Evolutionary conservation across 2,797 vertebrate genomes (phyloP), one percentile per base, ranked within the genome.

Genomic region (Falco cherrug): DNA sequence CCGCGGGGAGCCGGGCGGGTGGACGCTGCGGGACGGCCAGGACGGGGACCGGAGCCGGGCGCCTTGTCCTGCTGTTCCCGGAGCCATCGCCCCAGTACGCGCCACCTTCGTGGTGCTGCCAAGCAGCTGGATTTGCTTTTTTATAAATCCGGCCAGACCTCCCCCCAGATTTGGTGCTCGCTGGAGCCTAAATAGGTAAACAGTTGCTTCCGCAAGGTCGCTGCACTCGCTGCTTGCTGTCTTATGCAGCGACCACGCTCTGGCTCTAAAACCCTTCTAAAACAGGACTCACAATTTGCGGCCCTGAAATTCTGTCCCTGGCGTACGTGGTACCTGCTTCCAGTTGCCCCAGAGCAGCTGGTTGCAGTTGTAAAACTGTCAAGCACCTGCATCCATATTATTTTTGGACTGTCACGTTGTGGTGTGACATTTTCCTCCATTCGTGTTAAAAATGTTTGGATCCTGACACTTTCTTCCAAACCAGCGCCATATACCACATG

Each of bases 401-500:
- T n/a, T 87, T 91, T 67, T 37, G 43, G n/a, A 12, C 20, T n/a
- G 11, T n/a, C 63, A 24, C 2, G 1, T 65, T 65, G 41, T 5
- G 7, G 4, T 22, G 4, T 28, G 29, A 60, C 9, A 16, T 71
- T 91, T 80, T 70, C n/a, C 53, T 37, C 35, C 31, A 12, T 50
- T 69, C 11, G 0, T 9, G 8, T 63, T 70, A 26, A 47, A n/a
- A 95, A 47, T 35, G 45, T 13, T 60, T 63, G 16, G 19, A 59
- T 82, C 53, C 7, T 45, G 28, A 29, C 29, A 14, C 41, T 41
- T 73, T 19, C 6, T 9, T 63, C 28, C 35, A 67, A 54, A 68
- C 10, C 18, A 12, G 24, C 2, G 0, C 43, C 9, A 1, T 31
- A 10, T 29, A n/a, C 7, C 11, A 13, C 2, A 1, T 43, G 3